phyloP scores from a whole-genome alignment of 2,113 vertebrate genomes.

The Odocoileus hemionus region DNA sequence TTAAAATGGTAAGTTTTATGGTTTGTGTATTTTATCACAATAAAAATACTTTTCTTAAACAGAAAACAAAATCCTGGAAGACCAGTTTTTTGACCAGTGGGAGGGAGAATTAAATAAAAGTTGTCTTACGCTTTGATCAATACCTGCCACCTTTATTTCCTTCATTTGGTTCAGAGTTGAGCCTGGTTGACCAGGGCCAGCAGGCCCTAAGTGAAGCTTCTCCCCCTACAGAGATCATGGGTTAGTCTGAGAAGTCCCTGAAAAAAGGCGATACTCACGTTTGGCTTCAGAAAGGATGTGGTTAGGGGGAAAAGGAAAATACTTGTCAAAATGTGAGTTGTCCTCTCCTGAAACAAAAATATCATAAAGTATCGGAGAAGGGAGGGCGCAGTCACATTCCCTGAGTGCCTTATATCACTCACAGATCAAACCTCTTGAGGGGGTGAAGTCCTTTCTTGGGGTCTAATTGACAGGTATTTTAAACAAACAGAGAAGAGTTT shows the following conservation, averaged over 20 bases:
- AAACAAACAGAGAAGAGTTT: not conserved
- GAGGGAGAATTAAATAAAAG: not conserved
- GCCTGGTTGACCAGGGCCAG: accelerated
- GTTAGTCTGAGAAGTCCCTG: not conserved
- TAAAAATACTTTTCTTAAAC: not conserved
- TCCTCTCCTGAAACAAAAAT: not conserved
- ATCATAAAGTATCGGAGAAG: not conserved
- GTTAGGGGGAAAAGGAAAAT: not conserved
- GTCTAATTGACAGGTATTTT: not conserved
- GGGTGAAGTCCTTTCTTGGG: not conserved
- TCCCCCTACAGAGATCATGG: not conserved
- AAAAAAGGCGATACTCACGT: not conserved
- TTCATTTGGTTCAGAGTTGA: not conserved
- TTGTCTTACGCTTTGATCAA: not conserved
- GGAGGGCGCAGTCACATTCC: accelerated
- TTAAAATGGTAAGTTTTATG: not conserved
- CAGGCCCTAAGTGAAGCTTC: not conserved
- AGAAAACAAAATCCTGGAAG: not conserved
- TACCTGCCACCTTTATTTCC: not conserved
- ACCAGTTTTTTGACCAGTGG: not conserved
- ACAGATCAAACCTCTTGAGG: not conserved
- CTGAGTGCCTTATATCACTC: not conserved
- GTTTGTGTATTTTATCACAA: not conserved
- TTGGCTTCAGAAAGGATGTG: not conserved
- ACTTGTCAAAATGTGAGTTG: not conserved